Conservation (phyloP, 2,888 invertebrate genomes). For the Globia sparganii region DNA sequence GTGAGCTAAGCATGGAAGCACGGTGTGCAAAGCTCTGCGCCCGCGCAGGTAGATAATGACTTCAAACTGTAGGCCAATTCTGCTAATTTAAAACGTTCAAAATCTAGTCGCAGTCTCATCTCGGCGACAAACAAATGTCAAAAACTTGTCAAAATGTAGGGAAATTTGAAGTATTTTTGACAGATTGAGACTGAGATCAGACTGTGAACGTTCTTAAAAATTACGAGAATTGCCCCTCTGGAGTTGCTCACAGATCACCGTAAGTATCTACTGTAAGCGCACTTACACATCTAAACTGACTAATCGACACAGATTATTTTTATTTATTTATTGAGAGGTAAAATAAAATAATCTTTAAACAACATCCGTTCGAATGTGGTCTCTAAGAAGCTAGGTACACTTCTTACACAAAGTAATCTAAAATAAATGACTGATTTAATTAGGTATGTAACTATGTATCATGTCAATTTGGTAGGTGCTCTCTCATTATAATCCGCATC, state of each 20-base stretch:
- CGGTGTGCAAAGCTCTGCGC: constrained; percentile 44
- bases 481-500: constrained; percentile 24
- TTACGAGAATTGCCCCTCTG: no score
- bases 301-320: constrained; percentile 26
- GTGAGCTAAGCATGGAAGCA: constrained; percentile 26
- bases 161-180: no score
- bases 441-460: constrained; percentile 26
- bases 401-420: constrained; percentile 8
- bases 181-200: no score
- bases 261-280: constrained; percentile 32
- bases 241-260: constrained; percentile 38
- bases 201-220: no score
- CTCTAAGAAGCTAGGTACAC: background rate
- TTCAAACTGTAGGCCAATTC: no score
- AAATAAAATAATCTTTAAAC: background rate
- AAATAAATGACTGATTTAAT: constrained; percentile 32
- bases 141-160: no score
- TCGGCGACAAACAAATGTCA: no score
- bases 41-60: constrained; percentile 55
- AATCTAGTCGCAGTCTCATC: no score
- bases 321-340: constrained; percentile 21
- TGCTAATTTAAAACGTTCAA: no score
- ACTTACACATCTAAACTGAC: constrained; percentile 22
- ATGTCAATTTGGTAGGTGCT: constrained; percentile 12
- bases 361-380: constrained; percentile 7